phyloP scores from a whole-genome alignment of 2,797 vertebrate genomes.

The Anableps anableps region DNA sequence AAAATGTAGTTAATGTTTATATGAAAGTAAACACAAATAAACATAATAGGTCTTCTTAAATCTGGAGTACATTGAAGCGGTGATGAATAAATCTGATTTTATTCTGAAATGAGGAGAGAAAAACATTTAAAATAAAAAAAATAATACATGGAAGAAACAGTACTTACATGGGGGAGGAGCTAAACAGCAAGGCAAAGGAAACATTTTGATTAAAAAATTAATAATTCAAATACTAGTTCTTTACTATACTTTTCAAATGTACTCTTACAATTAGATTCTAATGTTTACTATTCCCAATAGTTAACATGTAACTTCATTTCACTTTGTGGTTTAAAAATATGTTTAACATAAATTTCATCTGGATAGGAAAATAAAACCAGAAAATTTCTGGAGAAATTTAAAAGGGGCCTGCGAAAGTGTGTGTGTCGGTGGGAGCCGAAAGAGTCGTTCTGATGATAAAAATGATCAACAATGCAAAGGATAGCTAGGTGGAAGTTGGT shows the following conservation, averaged over 20 bases:
- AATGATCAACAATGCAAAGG: no score
- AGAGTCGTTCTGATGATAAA: no score
- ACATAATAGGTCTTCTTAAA: neutral
- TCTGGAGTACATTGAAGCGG: neutral
- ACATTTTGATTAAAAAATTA: neutral
- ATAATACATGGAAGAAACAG: neutral
- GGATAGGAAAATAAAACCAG: neutral
- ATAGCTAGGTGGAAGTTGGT: no score
- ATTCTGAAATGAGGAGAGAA: neutral
- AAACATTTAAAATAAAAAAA: neutral
- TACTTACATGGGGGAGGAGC: rapidly evolving
- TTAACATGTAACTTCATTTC: neutral
- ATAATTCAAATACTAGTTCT: neutral
- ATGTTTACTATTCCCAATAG: neutral
- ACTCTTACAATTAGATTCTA: neutral
- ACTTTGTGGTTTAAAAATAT: neutral
- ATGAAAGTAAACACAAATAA: neutral
- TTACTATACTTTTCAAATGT: neutral
- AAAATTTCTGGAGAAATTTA: no score
- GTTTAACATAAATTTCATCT: neutral
- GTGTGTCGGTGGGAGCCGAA: no score
- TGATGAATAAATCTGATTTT: neutral
- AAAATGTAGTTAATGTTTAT: neutral
- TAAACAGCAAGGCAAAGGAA: neutral
- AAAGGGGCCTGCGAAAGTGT: no score